Evolutionary conservation across 2,888 invertebrate species (phyloP), one percentile per base, ranked within the genome.

Genomic region (Microdon myrmicae): DNA sequence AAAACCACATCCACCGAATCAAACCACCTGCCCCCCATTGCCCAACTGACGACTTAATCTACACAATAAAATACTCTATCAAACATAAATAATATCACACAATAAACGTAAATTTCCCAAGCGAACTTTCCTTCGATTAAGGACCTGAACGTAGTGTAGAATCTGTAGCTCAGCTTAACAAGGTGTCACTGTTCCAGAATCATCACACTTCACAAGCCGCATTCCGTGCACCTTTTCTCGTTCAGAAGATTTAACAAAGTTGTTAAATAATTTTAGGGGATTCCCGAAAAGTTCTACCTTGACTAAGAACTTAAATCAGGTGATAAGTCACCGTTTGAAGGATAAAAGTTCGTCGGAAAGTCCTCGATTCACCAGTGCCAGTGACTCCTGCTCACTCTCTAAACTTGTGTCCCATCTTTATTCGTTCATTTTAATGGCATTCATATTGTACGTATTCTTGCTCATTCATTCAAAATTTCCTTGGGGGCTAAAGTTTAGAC

Each of bases 281-380:
- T 51, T 64, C 51, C 51, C 7, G 20, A 28, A 61, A 64, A 64
- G 51, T 64, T 58, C 29, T 58, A 43, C 25, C 31, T 29, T 32
- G 34, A 26, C 45, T 51, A 10, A 56, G 20, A 31, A 48, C 56
- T 29, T 37, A 64, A 64, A 64, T 64, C 64, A 64, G 64, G 64
- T 64, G 64, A 64, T 64, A 64, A 64, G 64, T 64, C 64, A 58
- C 51, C 64, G 58, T 64, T 64, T 53, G 34, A 58, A 53, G 58
- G 51, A 64, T 64, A 53, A 64, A 64, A 64, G 64, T 64, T 58
- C 58, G 47, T 64, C 64, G 51, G 51, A 43, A 26, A 43, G 58
- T 56, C 51, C 45, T 47, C 43, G n/a, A n/a, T n/a, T n/a, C n/a
- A n/a, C n/a, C n/a, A n/a, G n/a, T n/a, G n/a, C n/a, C n/a, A n/a